These are phyloP conservation scores for Musca domestica DNA, from an alignment of 1,140 invertebrate species.

Conservation along the genomic window DNA sequence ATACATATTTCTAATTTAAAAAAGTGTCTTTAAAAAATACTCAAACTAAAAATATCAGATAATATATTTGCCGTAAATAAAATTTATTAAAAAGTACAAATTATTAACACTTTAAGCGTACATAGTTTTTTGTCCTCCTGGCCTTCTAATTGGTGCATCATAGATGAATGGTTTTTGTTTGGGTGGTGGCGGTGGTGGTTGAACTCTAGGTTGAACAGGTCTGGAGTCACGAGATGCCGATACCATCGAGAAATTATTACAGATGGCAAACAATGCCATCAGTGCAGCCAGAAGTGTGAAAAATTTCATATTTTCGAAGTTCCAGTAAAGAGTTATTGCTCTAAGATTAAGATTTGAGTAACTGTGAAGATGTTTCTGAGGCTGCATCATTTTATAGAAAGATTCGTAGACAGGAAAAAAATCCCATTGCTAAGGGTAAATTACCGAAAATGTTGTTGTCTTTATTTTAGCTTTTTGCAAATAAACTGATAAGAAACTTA, in stretches of 20 bases:
- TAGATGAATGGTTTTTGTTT: conserved; percentile 4
- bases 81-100: neutral
- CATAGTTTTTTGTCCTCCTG: conserved; percentile 8
- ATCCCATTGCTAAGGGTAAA: no score
- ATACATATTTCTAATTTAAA: no score
- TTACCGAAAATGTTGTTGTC: no score
- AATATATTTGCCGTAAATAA: neutral
- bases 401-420: no score
- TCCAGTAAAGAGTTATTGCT: neutral
- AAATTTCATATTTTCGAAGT: conserved; percentile 3
- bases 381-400: no score
- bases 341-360: neutral
- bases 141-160: conserved; percentile 9
- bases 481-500: no score
- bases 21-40: no score
- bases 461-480: no score
- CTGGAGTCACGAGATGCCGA: neutral
- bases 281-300: neutral
- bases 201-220: neutral
- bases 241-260: neutral
- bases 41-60: no score
- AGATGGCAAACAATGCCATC: neutral
- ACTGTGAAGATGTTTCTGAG: neutral
- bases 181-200: neutral
- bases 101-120: neutral